phyloP scores from a whole-genome alignment of 2,888 invertebrate genomes.

The Hirtodrosophila alboralis region DNA sequence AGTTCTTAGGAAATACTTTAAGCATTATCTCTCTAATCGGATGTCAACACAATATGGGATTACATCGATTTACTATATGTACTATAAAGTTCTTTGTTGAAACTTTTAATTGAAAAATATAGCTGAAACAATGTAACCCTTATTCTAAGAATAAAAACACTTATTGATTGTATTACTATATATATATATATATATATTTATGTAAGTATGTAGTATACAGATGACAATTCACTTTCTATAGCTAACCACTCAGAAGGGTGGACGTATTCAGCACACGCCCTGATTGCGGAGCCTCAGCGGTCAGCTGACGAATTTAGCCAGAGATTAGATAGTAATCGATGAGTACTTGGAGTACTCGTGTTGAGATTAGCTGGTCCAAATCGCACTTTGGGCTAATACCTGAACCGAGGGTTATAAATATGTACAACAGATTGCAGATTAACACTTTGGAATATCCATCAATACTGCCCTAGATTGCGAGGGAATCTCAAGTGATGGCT shows the following conservation, averaged over 20 bases:
- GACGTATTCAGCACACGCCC: conserved; percentile 3
- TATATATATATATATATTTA: too few species aligned
- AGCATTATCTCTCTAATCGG: too few species aligned
- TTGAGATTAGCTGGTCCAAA: conserved; percentile 20
- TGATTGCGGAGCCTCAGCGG: conserved; percentile 9
- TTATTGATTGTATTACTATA: too few species aligned
- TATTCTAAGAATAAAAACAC: background rate
- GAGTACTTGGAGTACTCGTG: conserved; percentile 3
- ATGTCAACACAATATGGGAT: too few species aligned
- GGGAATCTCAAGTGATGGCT: too few species aligned
- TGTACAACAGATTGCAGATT: background rate
- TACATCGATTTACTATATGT: too few species aligned
- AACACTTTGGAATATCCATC: background rate
- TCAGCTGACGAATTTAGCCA: conserved; percentile 33
- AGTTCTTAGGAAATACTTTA: too few species aligned
- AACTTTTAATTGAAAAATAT: background rate
- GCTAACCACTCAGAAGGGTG: conserved; percentile 10
- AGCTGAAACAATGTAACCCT: background rate
- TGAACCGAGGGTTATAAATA: background rate
- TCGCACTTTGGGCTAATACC: background rate
- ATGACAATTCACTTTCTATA: conserved; percentile 7
- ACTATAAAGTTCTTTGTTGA: too few species aligned
- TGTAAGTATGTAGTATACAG: background rate
- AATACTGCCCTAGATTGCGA: too few species aligned
- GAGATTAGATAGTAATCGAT: conserved; percentile 39